Evolutionary conservation across 2,113 vertebrate genomes (phyloP).

Genomic region (Platichthys stellatus): DNA sequence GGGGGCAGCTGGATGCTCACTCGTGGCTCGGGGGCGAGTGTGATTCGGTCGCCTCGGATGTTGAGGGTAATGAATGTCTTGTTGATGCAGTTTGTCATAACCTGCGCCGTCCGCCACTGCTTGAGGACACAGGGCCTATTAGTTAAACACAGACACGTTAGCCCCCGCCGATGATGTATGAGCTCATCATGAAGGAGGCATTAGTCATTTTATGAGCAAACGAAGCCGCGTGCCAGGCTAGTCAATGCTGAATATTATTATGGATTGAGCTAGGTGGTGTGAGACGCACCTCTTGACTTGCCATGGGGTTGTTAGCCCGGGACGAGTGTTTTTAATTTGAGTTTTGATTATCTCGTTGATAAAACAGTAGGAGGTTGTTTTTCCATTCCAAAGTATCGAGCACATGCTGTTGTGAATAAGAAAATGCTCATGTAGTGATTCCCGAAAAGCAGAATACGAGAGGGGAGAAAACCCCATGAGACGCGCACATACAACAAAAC

Average conservation of each 20-base stretch:
- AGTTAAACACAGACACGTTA: slow-evolving; percentile 66
- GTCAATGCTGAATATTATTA: slow-evolving; percentile 28
- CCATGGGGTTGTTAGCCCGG: neutral
- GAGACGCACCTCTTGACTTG: slow-evolving; percentile 33
- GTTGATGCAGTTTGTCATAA: slow-evolving; percentile 78
- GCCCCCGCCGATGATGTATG: slow-evolving; percentile 57
- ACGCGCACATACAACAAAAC: slow-evolving; percentile 11
- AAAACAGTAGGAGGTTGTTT: slow-evolving; percentile 1
- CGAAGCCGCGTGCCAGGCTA: slow-evolving; percentile 41
- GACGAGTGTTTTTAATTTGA: neutral
- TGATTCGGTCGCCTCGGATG: slow-evolving; percentile 69
- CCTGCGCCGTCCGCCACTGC: slow-evolving; percentile 56
- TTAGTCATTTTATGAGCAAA: slow-evolving; percentile 65
- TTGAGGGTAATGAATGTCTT: slow-evolving; percentile 75
- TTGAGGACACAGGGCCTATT: slow-evolving; percentile 66
- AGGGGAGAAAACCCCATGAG: slow-evolving; percentile 28
- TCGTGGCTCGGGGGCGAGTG: slow-evolving; percentile 63
- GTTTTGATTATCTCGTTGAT: neutral
- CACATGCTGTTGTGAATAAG: slow-evolving; percentile 13
- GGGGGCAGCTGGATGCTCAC: neutral
- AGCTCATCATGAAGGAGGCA: slow-evolving; percentile 40
- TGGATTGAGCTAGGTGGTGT: slow-evolving; percentile 13
- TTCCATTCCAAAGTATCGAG: neutral
- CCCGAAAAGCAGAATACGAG: slow-evolving; percentile 4
- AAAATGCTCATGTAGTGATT: slow-evolving; percentile 13